Evolutionary conservation across 1,140 invertebrate genomes (phyloP).

Genomic region (Lasioglossum albipes): DNA sequence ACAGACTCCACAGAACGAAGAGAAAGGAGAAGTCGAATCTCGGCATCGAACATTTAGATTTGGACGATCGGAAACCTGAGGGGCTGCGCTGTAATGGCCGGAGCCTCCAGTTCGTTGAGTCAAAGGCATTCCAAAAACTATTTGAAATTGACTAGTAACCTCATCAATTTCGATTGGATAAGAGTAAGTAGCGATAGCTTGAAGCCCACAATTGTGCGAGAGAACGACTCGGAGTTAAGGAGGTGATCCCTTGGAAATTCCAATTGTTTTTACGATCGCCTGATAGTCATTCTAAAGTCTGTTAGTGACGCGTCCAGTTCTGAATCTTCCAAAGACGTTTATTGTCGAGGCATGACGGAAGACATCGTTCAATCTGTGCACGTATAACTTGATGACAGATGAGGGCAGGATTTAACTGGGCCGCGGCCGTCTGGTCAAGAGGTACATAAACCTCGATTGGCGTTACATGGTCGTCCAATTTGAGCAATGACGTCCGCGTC

Average conservation of each 20-base stretch:
- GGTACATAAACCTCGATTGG: constrained; percentile 2
- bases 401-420: not conserved
- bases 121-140: not conserved
- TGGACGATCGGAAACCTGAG: not conserved
- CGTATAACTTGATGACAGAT: not conserved
- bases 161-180: not conserved
- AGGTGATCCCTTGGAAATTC: not conserved
- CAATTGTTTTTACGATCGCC: too few relatives aligned
- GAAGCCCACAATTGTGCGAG: not conserved
- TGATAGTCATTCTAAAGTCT: too few relatives aligned
- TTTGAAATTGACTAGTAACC: too few relatives aligned
- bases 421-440: not conserved
- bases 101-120: not conserved
- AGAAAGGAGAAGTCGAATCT: not conserved
- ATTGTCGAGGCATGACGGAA: not conserved
- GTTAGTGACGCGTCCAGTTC: not conserved
- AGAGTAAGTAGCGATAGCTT: not conserved
- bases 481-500: not conserved
- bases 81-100: not conserved
- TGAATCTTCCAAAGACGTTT: not conserved
- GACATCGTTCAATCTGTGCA: not conserved
- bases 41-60: not conserved
- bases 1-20: not conserved
- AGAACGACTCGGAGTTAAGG: too few relatives aligned
- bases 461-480: not conserved